These are phyloP conservation scores for Ramphastos sulfuratus DNA, from an alignment of 2,113 vertebrate species.

Conservation along the genomic window DNA sequence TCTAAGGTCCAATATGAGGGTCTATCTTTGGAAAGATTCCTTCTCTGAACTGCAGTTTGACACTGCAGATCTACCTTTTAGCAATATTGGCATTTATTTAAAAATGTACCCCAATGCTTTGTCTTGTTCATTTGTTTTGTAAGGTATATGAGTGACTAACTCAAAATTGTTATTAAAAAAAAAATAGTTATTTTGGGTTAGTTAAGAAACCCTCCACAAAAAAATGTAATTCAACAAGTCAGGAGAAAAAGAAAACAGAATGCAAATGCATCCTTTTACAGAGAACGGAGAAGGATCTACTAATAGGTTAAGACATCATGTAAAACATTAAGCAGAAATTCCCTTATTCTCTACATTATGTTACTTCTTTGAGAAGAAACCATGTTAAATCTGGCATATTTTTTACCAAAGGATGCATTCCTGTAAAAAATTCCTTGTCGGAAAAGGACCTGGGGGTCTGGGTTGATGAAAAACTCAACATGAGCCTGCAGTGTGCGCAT, in stretches of 20 bases:
- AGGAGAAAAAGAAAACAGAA: not conserved
- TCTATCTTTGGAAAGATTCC: not conserved
- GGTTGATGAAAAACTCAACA: too few relatives aligned
- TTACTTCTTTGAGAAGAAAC: not conserved
- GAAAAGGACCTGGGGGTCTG: too few relatives aligned
- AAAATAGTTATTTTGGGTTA: not conserved
- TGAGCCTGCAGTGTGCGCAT: too few relatives aligned
- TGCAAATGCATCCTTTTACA: not conserved
- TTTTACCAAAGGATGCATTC: not conserved
- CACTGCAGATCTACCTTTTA: not conserved
- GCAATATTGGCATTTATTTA: not conserved
- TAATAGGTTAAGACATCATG: not conserved
- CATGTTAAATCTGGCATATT: not conserved
- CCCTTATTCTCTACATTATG: not conserved
- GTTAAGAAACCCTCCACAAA: not conserved
- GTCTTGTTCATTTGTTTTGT: not conserved
- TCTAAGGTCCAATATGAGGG: not conserved
- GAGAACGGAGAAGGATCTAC: not conserved
- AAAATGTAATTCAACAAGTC: not conserved
- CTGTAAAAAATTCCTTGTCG: not conserved
- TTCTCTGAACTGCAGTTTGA: not conserved
- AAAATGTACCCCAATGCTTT: not conserved
- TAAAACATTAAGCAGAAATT: not conserved
- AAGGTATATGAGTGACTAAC: not conserved
- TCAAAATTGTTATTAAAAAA: not conserved